Percentiles rank a stretch among this genome's conserved stretches.
These are phyloP conservation scores for Ostrea denselamellosa DNA, from an alignment of 1,140 invertebrate species.

Conservation along the genomic window DNA sequence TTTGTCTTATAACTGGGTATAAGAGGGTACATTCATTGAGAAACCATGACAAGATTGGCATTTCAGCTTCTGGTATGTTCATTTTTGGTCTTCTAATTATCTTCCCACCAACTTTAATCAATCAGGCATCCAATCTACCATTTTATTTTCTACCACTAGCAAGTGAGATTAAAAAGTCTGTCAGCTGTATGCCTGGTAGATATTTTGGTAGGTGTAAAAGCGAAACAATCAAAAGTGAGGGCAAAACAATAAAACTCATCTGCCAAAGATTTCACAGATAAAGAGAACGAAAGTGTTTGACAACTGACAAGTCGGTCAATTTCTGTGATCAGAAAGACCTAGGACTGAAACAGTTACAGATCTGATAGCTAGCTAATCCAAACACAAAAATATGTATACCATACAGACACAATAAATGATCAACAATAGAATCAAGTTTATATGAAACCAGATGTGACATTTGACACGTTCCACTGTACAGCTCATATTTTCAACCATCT, in stretches of 20 bases:
- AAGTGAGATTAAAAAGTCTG: constrained; percentile 7
- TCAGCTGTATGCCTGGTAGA: constrained; percentile 26
- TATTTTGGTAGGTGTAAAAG: constrained; percentile 35
- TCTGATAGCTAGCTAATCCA: background rate
- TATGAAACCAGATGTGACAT: constrained; percentile 21
- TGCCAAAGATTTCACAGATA: constrained; percentile 29
- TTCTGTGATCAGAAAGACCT: background rate
- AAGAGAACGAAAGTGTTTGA: background rate
- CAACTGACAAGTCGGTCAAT: constrained; percentile 29
- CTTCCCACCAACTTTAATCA: background rate
- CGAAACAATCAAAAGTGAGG: constrained; percentile 24
- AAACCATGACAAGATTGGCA: background rate
- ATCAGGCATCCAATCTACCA: constrained; percentile 1
- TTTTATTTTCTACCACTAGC: background rate
- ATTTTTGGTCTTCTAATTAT: background rate
- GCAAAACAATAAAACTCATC: constrained; percentile 39
- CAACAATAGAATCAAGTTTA: constrained; percentile 11
- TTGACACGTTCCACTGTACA: background rate
- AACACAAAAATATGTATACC: background rate
- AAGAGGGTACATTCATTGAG: background rate
- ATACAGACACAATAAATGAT: background rate
- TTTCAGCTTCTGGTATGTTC: background rate
- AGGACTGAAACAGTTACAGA: background rate
- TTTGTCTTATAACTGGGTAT: background rate
- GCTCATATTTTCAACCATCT: constrained; percentile 10